phyloP scores from a whole-genome alignment of 2,113 vertebrate genomes.

The Bambusicola thoracicus region DNA sequence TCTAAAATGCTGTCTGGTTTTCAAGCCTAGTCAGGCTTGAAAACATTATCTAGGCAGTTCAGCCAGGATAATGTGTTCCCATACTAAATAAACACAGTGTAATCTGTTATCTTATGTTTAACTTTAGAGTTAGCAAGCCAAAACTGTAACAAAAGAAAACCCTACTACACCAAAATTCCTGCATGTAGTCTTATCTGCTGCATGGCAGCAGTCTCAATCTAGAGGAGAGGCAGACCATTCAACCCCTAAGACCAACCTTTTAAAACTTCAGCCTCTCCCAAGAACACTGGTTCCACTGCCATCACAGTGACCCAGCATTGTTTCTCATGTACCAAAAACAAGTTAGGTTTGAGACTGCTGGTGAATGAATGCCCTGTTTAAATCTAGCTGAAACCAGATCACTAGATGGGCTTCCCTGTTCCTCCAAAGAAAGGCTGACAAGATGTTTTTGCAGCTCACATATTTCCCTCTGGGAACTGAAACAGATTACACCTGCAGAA shows the following conservation, averaged over 20 bases:
- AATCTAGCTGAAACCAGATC: background rate
- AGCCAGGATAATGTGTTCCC: background rate
- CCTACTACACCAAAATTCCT: background rate
- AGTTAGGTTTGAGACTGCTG: background rate
- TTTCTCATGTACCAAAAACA: background rate
- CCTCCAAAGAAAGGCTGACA: background rate
- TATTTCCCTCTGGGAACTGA: background rate
- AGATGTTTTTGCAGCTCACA: background rate
- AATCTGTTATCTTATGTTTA: background rate
- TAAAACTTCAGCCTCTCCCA: background rate
- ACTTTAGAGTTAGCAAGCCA: background rate
- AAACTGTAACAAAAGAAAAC: background rate
- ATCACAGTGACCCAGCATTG: background rate
- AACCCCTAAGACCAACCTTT: background rate
- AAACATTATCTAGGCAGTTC: no score
- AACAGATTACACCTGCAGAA: background rate
- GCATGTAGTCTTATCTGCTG: background rate
- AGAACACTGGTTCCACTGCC: background rate
- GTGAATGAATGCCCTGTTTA: background rate
- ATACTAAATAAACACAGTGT: accelerated
- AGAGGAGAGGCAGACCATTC: background rate
- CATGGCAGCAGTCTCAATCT: background rate
- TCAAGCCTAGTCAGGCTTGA: background rate
- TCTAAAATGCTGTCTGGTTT: background rate
- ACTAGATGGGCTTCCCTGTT: accelerated